These are phyloP conservation scores for Drosophila parabipectinata DNA, from an alignment of 1,140 invertebrate genomes.

Conservation along the genomic window DNA sequence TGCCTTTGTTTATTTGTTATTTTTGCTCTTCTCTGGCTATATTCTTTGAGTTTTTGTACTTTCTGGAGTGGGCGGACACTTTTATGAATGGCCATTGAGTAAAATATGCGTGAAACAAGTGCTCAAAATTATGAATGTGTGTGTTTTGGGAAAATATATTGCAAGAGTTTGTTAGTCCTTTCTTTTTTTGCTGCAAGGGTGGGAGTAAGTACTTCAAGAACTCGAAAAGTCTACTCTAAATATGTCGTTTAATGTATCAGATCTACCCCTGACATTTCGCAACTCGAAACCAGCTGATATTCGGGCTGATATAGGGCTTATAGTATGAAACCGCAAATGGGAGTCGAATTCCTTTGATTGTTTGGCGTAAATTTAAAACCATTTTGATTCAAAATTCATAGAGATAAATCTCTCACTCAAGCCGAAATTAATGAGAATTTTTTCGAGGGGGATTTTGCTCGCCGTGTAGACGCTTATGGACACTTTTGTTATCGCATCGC, in stretches of 20 bases:
- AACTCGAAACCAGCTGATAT: neutral
- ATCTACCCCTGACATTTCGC: conserved; percentile 8
- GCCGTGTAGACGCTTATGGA: conserved; percentile 1
- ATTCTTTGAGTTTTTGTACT: neutral
- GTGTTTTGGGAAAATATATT: conserved; percentile 47
- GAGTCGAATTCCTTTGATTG: neutral
- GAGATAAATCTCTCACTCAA: neutral
- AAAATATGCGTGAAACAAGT: conserved; percentile 70
- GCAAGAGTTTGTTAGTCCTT: conserved; percentile 30
- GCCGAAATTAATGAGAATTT: conserved; percentile 21
- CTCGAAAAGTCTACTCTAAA: conserved; percentile 7
- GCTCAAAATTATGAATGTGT: conserved; percentile 53
- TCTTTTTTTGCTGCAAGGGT: conserved; percentile 1
- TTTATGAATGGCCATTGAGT: conserved; percentile 71
- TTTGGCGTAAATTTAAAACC: neutral
- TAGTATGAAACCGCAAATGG: neutral
- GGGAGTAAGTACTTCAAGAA: neutral
- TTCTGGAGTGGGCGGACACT: conserved; percentile 10
- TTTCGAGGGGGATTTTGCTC: conserved; percentile 12
- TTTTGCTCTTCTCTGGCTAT: neutral
- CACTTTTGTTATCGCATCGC: conserved; percentile 49
- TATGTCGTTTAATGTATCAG: conserved; percentile 17
- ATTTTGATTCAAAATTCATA: neutral
- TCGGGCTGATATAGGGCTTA: neutral
- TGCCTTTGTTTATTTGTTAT: conserved; percentile 68